Percentiles rank a stretch among this genome's conserved stretches.
phyloP scores from a whole-genome alignment of 1,140 invertebrate species.

The Pseudomyrmex sp. region DNA sequence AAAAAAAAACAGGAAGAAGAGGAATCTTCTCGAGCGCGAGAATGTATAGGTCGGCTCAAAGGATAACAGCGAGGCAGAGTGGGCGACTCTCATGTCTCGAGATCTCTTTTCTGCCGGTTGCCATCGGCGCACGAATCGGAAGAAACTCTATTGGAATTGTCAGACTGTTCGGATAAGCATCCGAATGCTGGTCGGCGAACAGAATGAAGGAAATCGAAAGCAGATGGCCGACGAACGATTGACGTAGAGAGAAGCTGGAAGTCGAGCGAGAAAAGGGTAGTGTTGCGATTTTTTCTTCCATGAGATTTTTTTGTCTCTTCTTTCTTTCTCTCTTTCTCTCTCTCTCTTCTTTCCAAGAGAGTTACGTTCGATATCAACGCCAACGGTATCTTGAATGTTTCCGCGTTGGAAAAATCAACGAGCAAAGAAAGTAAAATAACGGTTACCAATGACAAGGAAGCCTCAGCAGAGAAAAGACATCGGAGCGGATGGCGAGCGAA shows the following conservation, averaged over 20 bases:
- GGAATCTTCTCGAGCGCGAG: slow-evolving; percentile 18
- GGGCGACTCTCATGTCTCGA: slow-evolving; percentile 61
- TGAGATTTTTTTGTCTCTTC: not conserved
- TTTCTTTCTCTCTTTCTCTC: no score
- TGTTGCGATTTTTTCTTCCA: not conserved
- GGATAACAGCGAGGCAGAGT: slow-evolving; percentile 52
- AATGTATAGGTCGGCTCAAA: slow-evolving; percentile 40
- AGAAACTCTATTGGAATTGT: slow-evolving; percentile 69
- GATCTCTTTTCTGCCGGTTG: slow-evolving; percentile 69
- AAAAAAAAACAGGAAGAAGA: slow-evolving; percentile 16
- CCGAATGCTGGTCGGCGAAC: slow-evolving; percentile 59
- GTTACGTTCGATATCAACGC: slow-evolving; percentile 89
- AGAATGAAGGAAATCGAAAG: slow-evolving; percentile 63
- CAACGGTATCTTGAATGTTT: slow-evolving; percentile 88
- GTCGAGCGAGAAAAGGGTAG: not conserved
- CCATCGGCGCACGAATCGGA: slow-evolving; percentile 61
- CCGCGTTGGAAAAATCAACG: slow-evolving; percentile 84
- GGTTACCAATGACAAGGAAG: slow-evolving; percentile 93
- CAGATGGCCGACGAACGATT: slow-evolving; percentile 3
- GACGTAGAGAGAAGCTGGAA: not conserved
- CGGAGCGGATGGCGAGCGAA: slow-evolving; percentile 90
- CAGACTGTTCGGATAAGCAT: slow-evolving; percentile 69
- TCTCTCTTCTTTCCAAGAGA: not conserved
- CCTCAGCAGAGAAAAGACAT: slow-evolving; percentile 90
- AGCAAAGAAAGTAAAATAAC: slow-evolving; percentile 90